phyloP scores from a whole-genome alignment of 2,113 vertebrate species.

The Macquaria ambigua region DNA sequence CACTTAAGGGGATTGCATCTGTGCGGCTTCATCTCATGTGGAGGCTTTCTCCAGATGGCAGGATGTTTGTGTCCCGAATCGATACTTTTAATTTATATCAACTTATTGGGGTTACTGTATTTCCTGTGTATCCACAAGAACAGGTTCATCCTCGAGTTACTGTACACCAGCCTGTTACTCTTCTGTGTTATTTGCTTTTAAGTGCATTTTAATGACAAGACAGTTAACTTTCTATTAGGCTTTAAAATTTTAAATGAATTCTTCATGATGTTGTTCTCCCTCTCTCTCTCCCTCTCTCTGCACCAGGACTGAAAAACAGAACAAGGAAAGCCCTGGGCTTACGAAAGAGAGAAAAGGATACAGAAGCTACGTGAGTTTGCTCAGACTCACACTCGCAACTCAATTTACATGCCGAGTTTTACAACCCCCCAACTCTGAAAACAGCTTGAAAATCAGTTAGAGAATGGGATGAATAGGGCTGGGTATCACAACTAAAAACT shows the following conservation, averaged over 20 bases:
- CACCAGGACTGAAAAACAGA: constrained; percentile 97
- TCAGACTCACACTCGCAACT: neutral
- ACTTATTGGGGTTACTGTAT: neutral
- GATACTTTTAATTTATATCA: constrained; percentile 29
- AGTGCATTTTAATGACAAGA: constrained; percentile 37
- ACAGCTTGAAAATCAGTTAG: neutral
- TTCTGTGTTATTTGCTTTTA: constrained; percentile 38
- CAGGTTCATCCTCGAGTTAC: neutral
- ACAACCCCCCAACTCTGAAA: neutral
- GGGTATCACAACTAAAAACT: neutral
- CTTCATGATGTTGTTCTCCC: constrained; percentile 14
- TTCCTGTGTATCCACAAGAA: constrained; percentile 29
- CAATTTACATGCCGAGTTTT: neutral
- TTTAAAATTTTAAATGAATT: constrained; percentile 25
- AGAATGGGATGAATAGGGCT: neutral
- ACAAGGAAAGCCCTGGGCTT: constrained; percentile 98
- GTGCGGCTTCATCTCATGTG: constrained; percentile 10
- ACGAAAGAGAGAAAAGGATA: constrained; percentile 97
- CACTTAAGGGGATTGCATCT: constrained; percentile 51
- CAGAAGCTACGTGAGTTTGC: constrained; percentile 93
- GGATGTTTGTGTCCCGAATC: constrained; percentile 40
- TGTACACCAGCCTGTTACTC: constrained; percentile 17
- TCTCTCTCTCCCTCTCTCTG: constrained; percentile 7
- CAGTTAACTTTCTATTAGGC: constrained; percentile 22
- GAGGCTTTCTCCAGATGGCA: constrained; percentile 25